Evolutionary conservation across 2,888 invertebrate genomes (phyloP), one percentile per base, ranked within the genome.

Genomic region (Apamea epomidion): DNA sequence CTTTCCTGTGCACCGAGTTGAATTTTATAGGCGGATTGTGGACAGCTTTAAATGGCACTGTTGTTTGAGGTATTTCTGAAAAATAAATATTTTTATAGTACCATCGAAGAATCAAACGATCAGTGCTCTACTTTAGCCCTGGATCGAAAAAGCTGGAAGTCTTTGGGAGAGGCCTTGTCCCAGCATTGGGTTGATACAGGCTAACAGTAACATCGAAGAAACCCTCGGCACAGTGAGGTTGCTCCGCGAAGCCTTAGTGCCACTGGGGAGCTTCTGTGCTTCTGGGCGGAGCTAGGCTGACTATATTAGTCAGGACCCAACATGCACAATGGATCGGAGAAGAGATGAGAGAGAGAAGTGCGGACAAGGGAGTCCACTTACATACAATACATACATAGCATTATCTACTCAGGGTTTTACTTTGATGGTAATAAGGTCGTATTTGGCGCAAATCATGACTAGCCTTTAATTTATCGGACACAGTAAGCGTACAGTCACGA

Each of bases 11-110:
- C 82, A 98, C 98, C 0, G 98, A 98, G 90, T 98, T 98, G 93
- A 98, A 98, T 91, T 98, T 98, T 45, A 98, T 93, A 7, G 98
- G 97, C n/a, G 97, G 94, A 6, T 97, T 97, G 92, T 98, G 98
- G 83, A 98, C 95, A 14, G 97, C 95, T 82, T 95, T 97, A 93
- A 98, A 98, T 88, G 98, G 98, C 92, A 98, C 98, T 45, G 95
- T 93, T 6, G 91, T 92, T 45, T 90, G 87, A 67, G 75, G 79
- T 62, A 89, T 84, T 64, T 85, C 95, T 96, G 93, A 42, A 94
- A 95, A 67, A 78, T 82, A 84, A 85, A 78, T 42, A 80, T 73
- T 60, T 48, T 42, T n/a, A 64, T 29, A 25, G 29, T 65, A 29
- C 5, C 29, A 7, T 5, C 0, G n/a, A 2, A 65, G 64, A 65